These are phyloP conservation scores for Physeter macrocephalus DNA, from an alignment of 2,113 vertebrate genomes.

Conservation along the genomic window DNA sequence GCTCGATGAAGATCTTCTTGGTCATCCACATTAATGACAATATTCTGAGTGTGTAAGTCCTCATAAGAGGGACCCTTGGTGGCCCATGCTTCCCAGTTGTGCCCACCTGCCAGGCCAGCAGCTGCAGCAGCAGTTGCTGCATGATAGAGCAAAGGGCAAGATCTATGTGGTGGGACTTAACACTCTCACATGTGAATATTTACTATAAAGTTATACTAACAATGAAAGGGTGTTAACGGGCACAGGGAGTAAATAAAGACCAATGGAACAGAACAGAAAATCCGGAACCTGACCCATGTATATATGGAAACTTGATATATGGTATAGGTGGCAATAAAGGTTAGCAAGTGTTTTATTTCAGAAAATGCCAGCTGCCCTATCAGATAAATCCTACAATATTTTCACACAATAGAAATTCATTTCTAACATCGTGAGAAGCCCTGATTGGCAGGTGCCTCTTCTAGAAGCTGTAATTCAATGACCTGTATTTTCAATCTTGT, in stretches of 20 bases:
- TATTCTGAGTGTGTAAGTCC: conserved; percentile 97
- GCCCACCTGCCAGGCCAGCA: conserved; percentile 74
- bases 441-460: not conserved
- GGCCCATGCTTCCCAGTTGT: conserved; percentile 89
- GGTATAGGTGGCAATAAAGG: not conserved
- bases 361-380: not conserved
- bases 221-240: not conserved
- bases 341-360: not conserved
- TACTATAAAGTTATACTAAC: not conserved
- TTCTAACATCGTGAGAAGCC: not conserved
- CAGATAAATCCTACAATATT: not conserved
- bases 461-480: not conserved
- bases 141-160: not conserved
- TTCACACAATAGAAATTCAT: not conserved
- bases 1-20: conserved; percentile 86
- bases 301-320: not conserved
- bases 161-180: not conserved
- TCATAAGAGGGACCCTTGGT: conserved; percentile 89
- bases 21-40: conserved; percentile 97
- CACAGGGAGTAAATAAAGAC: not conserved
- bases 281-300: not conserved
- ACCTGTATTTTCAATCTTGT: not conserved
- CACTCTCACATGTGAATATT: not conserved
- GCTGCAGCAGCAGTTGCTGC: conserved; percentile 75
- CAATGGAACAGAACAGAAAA: not conserved